These are phyloP conservation scores for Trilocha varians DNA, from an alignment of 2,888 invertebrate genomes.

Conservation along the genomic window DNA sequence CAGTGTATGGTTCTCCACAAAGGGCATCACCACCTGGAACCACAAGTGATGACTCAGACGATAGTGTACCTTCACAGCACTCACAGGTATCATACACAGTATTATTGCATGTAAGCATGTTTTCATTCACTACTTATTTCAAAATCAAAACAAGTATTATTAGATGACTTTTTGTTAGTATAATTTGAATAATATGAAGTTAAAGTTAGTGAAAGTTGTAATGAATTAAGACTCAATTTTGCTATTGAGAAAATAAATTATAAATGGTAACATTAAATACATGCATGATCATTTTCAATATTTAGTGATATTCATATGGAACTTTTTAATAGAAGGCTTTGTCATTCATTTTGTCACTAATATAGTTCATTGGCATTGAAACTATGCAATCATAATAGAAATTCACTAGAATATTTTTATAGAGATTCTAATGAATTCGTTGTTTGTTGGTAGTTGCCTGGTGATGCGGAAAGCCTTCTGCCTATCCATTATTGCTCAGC, in stretches of 20 bases:
- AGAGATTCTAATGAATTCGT: slow-evolving; percentile 66
- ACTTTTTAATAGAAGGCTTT: slow-evolving; percentile 8
- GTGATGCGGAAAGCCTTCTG: slow-evolving; percentile 76
- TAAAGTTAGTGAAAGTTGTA: no score
- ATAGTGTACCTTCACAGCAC: slow-evolving; percentile 79
- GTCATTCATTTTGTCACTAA: slow-evolving; percentile 20
- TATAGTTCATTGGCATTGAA: slow-evolving; percentile 69
- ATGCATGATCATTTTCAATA: no score
- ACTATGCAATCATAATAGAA: slow-evolving; percentile 26
- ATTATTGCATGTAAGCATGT: slow-evolving; percentile 3
- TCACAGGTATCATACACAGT: slow-evolving; percentile 45
- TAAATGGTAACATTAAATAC: no score
- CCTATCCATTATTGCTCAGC: slow-evolving; percentile 76
- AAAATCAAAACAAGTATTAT: background rate
- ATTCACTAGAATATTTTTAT: slow-evolving; percentile 26
- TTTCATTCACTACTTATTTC: slow-evolving; percentile 1
- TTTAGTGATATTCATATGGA: slow-evolving; percentile 5
- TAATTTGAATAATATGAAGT: no score
- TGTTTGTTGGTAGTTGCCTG: slow-evolving; percentile 75
- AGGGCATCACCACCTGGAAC: slow-evolving; percentile 79
- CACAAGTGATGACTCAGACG: slow-evolving; percentile 91
- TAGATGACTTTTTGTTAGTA: no score
- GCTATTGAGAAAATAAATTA: no score
- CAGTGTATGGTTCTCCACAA: slow-evolving; percentile 73
- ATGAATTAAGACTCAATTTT: no score